Conservation (phyloP, 2,888 invertebrate species). For the Apomyelois bistriatella region DNA sequence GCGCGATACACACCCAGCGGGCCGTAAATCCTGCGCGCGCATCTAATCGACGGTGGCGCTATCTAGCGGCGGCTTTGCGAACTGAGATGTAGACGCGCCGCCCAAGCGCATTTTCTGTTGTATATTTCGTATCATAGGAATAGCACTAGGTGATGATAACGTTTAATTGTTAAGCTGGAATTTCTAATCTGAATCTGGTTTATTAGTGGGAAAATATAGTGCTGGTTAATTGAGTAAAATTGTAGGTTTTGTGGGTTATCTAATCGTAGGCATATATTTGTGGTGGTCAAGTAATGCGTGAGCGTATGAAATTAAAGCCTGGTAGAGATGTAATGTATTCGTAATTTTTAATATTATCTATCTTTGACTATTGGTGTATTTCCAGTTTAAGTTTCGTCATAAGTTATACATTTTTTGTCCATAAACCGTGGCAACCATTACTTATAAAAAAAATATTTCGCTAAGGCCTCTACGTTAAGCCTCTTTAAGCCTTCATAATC, state of each 20-base stretch:
- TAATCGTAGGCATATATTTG: neutral
- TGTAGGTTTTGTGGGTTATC: neutral
- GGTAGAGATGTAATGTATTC: no score
- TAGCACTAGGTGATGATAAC: conserved; percentile 23
- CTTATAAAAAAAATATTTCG: no score
- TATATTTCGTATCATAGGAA: conserved; percentile 18
- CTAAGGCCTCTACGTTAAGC: no score
- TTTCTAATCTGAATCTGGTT: conserved; percentile 4
- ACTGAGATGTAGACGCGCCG: conserved; percentile 63
- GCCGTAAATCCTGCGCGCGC: conserved; percentile 70
- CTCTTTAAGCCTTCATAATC: no score
- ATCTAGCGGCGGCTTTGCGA: conserved; percentile 74
- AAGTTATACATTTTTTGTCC: no score
- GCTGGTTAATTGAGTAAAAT: conserved; percentile 2
- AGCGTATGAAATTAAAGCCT: neutral
- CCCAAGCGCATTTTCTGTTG: conserved; percentile 52
- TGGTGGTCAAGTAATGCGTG: neutral
- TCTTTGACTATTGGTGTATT: no score
- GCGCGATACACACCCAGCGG: conserved; percentile 59
- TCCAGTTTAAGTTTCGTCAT: no score
- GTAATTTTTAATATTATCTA: no score
- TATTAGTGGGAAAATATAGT: conserved; percentile 5
- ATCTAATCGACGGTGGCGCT: conserved; percentile 69
- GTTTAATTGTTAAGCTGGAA: conserved; percentile 12
- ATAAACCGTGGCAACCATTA: no score